phyloP scores from a whole-genome alignment of 2,113 vertebrate genomes.

The Planiliza haematocheilus region DNA sequence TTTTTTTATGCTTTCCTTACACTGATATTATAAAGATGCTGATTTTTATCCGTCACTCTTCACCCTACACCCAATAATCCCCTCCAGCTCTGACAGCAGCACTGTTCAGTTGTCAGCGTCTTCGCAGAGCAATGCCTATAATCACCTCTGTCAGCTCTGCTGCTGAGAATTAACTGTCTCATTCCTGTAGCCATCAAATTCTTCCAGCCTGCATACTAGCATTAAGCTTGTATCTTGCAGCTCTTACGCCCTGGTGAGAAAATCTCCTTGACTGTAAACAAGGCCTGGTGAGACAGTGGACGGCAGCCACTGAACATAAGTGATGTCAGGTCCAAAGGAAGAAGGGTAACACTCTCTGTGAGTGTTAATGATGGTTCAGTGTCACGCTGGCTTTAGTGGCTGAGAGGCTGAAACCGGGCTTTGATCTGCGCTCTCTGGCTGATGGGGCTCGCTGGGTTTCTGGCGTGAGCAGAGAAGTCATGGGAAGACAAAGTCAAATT shows the following conservation, averaged over 20 bases:
- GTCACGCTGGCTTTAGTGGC: conserved; percentile 65
- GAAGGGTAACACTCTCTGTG: conserved; percentile 41
- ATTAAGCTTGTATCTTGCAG: conserved; percentile 41
- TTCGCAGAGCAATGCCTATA: conserved; percentile 50
- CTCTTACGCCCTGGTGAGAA: conserved; percentile 18
- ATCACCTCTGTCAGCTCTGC: conserved; percentile 63
- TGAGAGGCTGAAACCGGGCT: conserved; percentile 63
- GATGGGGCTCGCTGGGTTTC: conserved; percentile 44
- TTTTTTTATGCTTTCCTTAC: conserved; percentile 15
- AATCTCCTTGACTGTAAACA: conserved; percentile 49
- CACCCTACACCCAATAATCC: conserved; percentile 51
- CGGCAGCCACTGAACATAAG: conserved; percentile 38
- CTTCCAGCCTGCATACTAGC: conserved; percentile 17
- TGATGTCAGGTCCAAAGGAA: conserved; percentile 52
- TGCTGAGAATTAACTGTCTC: conserved; percentile 61
- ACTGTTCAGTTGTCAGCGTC: conserved; percentile 63
- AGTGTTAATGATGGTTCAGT: conserved; percentile 74
- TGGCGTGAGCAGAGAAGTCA: conserved; percentile 56
- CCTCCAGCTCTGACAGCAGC: conserved; percentile 56
- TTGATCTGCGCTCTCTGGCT: conserved; percentile 69
- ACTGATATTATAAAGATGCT: conserved; percentile 36
- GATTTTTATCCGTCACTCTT: conserved; percentile 48
- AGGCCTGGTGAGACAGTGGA: conserved; percentile 28
- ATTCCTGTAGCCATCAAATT: conserved; percentile 55
- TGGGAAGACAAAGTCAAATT: conserved; percentile 69